These are phyloP conservation scores for Caenorhabditis remanei DNA, from an alignment of 1,140 invertebrate genomes.

Conservation along the genomic window DNA sequence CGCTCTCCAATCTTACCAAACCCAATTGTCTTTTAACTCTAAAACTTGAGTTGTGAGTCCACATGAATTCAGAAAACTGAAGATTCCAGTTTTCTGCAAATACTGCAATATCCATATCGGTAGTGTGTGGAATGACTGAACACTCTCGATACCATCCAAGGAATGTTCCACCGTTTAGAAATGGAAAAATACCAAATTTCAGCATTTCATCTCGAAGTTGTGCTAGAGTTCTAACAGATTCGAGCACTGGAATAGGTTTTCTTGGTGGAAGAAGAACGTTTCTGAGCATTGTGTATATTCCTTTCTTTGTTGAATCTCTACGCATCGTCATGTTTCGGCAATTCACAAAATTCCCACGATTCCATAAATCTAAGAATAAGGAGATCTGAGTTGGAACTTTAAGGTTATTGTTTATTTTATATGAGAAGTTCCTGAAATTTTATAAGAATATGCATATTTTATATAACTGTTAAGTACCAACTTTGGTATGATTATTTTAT, in stretches of 20 bases:
- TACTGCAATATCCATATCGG: conserved; percentile 34
- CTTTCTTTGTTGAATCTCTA: background rate
- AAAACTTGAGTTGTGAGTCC: background rate
- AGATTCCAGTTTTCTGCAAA: conserved; percentile 26
- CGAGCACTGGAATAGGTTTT: background rate
- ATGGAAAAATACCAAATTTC: conserved; percentile 23
- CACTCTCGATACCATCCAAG: conserved; percentile 44
- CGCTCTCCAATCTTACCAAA: background rate
- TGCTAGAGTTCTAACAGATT: background rate
- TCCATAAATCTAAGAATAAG: background rate
- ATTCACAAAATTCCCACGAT: background rate
- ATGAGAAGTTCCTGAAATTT: background rate
- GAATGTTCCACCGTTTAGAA: conserved; percentile 47
- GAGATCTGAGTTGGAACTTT: background rate
- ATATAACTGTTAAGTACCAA: background rate
- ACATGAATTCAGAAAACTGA: background rate
- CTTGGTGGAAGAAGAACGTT: background rate
- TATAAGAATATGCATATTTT: background rate
- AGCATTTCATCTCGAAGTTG: background rate
- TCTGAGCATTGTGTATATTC: background rate
- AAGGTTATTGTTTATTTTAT: background rate
- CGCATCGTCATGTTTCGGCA: background rate
- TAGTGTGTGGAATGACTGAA: conserved; percentile 33
- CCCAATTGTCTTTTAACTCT: conserved; percentile 22
- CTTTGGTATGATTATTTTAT: background rate